Evolutionary conservation across 2,113 vertebrate genomes (phyloP), one percentile per base, ranked within the genome.

Genomic region (Peromyscus polionotus): DNA sequence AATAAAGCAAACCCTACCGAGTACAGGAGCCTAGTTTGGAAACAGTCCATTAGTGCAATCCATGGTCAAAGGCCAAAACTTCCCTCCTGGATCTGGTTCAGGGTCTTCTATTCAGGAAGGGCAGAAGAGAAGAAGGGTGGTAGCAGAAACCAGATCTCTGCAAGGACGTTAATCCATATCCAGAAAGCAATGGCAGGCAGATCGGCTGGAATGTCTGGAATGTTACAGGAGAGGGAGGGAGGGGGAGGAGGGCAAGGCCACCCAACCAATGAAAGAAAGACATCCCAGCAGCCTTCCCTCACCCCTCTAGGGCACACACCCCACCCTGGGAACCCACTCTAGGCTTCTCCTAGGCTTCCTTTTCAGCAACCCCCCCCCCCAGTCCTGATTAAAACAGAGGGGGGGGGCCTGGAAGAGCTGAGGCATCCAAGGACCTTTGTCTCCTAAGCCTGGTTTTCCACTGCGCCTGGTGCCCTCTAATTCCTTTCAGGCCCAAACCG

Each of bases 181-280:
- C 98, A 95, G 65, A 95, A 98, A 97, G 59, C 92, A 93, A 91
- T 20, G 79, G 97, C 90, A 68, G 88, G 77, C 97, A 96, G 94
- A 95, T 92, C 1, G 94, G 84, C 57, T 96, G 95, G 98, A 98
- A 98, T 98, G 98, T 70, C 1, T 97, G 97, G 98, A 98, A 98
- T 98, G 98, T 90, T 97, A 5, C 85, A 95, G 90, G 48, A 96
- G 97, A 45, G 88, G 95, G 95, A 97, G 89, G 97, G 97, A 87
- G 97, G 97, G 93, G 88, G 92, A 51, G 88, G 93, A 90, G 92
- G 93, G 94, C 87, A 95, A 80, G 96, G 93, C 93, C 92, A 94
- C 72, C 79, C 91, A 90, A 90, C 98, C 95, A 96, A 98, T 95
- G 94, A 91, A 91, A 95, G 81, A 63, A 93, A 91, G 85, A 88